A percentile compares a stretch with the other conserved stretches of the same genome.
Conservation (phyloP, 2,888 invertebrate species). For the Rhogogaster chlorosoma region DNA sequence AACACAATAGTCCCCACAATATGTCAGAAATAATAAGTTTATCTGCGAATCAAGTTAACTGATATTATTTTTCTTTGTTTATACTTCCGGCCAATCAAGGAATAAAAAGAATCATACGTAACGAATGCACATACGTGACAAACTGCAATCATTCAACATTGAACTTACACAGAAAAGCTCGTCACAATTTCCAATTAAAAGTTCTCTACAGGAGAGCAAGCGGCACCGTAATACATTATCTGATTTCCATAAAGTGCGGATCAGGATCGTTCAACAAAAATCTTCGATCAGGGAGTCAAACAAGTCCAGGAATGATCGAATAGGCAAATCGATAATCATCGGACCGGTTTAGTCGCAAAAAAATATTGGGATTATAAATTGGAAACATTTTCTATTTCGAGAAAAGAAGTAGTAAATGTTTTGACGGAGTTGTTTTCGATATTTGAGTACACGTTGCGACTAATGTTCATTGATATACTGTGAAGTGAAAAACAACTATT, state of each 20-base stretch:
- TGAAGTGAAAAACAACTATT: background rate
- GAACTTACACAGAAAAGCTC: background rate
- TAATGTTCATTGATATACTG: background rate
- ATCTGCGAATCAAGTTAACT: background rate
- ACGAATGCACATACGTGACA: background rate
- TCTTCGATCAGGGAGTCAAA: background rate
- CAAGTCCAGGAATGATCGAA: background rate
- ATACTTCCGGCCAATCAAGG: background rate
- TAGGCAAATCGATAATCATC: background rate
- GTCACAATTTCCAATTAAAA: background rate
- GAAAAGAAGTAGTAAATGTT: background rate
- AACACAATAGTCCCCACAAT: background rate
- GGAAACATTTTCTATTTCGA: background rate
- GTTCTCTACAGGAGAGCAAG: background rate
- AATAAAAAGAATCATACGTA: background rate
- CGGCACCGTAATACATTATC: background rate
- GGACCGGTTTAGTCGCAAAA: background rate
- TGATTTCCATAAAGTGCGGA: background rate
- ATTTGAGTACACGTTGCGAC: background rate
- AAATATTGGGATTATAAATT: background rate
- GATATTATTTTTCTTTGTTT: background rate
- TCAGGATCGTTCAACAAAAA: background rate
- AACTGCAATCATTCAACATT: background rate
- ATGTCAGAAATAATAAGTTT: background rate
- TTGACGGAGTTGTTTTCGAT: background rate